Evolutionary conservation across 2,797 vertebrate species (phyloP), one percentile per base, ranked within the genome.

Genomic region (Phoebastria nigripes): DNA sequence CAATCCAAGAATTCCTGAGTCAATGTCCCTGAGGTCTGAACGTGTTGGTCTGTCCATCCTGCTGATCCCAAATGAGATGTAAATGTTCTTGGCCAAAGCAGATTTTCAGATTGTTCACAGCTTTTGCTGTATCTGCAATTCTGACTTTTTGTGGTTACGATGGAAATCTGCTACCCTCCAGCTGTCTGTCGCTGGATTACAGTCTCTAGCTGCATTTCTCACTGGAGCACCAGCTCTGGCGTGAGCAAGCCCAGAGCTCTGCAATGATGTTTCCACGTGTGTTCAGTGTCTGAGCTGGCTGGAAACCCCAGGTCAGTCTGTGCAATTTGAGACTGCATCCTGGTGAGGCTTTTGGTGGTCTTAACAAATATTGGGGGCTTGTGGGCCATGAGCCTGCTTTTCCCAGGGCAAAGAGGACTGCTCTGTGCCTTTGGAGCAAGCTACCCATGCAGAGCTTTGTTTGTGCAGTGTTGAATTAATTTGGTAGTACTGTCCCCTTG

Each of bases 91-190:
- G 66, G 71, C 89, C 35, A 15, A 8, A 39, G 89, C 42, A 54
- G 78, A 31, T 59, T 46, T 65, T 78, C 66, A 35, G 71, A 61
- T 19, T 59, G 63, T 74, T 85, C 66, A 1, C 72, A 78, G 91
- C 61, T 93, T 95, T 88, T 59, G 74, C 94, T 89, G 56, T 62
- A 44, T 70, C 89, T 89, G 89, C 87, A 70, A 2, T 87, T 79
- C 65, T 3, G 1, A 11, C 0, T 0, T 4, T 47, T 10, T 44
- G 82, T 63, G 91, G 69, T 89, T 97, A 63, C 0, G 33, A 20
- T 95, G 91, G 96, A 55, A 91, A 93, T 97, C 85, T 97, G 94
- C 94, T 81, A 90, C 96, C 96, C 95, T 96, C 96, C 96, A 97
- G 94, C 95, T 97, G 95, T 26, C 85, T 97, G 52, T 71, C 0